Evolutionary conservation across 2,797 vertebrate species (phyloP), one percentile per base, ranked within the genome.

Genomic region (Hippoglossus hippoglossus): DNA sequence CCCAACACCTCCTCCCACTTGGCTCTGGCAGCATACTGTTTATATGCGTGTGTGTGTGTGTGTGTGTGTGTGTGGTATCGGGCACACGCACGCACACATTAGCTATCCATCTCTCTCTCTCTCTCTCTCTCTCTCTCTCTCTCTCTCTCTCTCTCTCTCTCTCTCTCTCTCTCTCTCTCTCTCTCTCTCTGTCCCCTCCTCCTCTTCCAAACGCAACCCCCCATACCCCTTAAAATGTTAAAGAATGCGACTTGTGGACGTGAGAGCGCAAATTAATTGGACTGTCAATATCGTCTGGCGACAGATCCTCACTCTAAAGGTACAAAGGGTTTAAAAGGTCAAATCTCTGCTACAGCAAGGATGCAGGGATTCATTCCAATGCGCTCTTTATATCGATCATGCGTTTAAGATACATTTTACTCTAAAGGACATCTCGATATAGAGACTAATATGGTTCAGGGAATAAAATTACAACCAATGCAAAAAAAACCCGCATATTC

Each of bases 1-100:
- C 19, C 46, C 21, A 9, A 50, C 70, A 64, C 61, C 54, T 25
- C 71, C 82, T 79, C 76, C 57, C 47, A 63, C 63, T 71, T 67
- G 56, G 53, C 70, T 66, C 54, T 61, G 64, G 67, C 67, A 89
- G 63, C 79, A 79, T 63, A 80, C 67, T 81, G 75, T 69, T 8
- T 46, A 2, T 46, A 5, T 22, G 21, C 16, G n/a, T n/a, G 19
- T 21, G 13, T 28, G 28, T 7, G 26, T 28, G 26, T 28, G 26
- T 28, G 5, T 28, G 34, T 53, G 59, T 56, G 3, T 55, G 39
- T 36, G 64, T 65, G 75, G 74, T 67, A 78, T 22, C 15, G 22
- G 25, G 46, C 62, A 21, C 67, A 56, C 65, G 66, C 65, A 34
- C 44, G 18, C 57, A 22, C n/a, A 36, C 44, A 13, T 26, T 49